phyloP scores from a whole-genome alignment of 1,140 invertebrate genomes.

The Phortica variegata region DNA sequence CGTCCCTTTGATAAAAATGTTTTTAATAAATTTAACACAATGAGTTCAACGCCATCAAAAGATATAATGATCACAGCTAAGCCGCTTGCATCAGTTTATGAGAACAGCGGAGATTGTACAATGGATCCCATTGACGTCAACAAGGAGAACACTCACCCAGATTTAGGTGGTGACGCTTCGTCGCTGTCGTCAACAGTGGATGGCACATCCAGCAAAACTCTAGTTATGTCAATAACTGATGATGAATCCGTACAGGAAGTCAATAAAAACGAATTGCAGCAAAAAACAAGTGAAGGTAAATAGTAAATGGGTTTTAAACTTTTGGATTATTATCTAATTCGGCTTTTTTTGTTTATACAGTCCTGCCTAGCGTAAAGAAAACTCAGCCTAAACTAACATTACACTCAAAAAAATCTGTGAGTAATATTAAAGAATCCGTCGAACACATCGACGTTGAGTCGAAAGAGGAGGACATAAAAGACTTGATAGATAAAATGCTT shows the following conservation, averaged over 20 bases:
- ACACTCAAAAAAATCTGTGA: neutral
- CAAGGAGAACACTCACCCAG: constrained; percentile 39
- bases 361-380: too few species aligned
- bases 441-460: constrained; percentile 5
- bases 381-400: neutral
- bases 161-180: constrained; percentile 9
- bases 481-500: constrained; percentile 35
- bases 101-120: neutral
- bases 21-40: constrained; percentile 34
- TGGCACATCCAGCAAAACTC: constrained; percentile 24
- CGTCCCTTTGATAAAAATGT: constrained; percentile 38
- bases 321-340: neutral
- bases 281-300: neutral
- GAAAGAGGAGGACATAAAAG: constrained; percentile 31
- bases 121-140: constrained; percentile 10
- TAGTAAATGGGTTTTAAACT: neutral
- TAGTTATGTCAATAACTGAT: constrained; percentile 19
- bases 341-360: too few species aligned
- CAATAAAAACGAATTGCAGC: constrained; percentile 7
- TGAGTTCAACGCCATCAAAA: constrained; percentile 43
- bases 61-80: neutral
- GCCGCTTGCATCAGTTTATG: neutral
- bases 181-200: constrained; percentile 35
- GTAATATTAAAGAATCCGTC: neutral
- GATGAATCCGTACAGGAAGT: constrained; percentile 25